Base-by-base conservation (phyloP, 2,113 vertebrate species). In the Xyrauchen texanus region DNA sequence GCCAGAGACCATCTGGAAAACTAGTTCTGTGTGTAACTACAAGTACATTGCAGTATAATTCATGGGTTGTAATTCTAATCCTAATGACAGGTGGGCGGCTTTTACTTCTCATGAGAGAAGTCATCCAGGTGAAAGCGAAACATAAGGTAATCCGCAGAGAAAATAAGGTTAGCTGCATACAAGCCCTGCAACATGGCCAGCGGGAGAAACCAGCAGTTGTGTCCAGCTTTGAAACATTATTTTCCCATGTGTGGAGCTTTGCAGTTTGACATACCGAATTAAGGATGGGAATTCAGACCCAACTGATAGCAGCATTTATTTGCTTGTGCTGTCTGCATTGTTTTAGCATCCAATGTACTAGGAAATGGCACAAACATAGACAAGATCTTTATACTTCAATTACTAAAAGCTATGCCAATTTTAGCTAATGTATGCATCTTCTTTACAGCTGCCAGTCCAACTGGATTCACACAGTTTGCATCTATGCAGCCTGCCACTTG, bases 401-500 rank as follows among this genome's bases (percentile, higher is more conserved):
- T 34, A 34, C 21, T 34, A 34, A 34, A 34, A 34, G 21, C 21
- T 34, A 34, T 34, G 21, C 21, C 21, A 34, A 34, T 34, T 34
- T 34, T 34, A 34, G 21, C 21, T 34, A 34, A 34, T 34, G 21
- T 34, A 34, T 34, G 21, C 21, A 34, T 34, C 21, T 34, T 34
- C 21, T 34, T 34, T 34, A 34, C 21, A 34, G 21, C n/a, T 46
- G 16, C 34, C 45, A 61, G 12, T 70, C 46, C 7, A 7, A 64
- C 15, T 21, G n/a, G 47, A 74, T 81, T 69, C 45, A 51, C 45
- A 21, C 13, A 34, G 46, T 63, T 52, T 75, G 51, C 77, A 74
- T 60, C n/a, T 4, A 49, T 78, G 57, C 47, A 66, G 15, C 12
- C 8, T 57, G 13, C 77, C n/a, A n/a, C 75, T 45, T 72, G n/a